Evolutionary conservation across 2,113 vertebrate genomes (phyloP).

Genomic region (Noturus placidus): DNA sequence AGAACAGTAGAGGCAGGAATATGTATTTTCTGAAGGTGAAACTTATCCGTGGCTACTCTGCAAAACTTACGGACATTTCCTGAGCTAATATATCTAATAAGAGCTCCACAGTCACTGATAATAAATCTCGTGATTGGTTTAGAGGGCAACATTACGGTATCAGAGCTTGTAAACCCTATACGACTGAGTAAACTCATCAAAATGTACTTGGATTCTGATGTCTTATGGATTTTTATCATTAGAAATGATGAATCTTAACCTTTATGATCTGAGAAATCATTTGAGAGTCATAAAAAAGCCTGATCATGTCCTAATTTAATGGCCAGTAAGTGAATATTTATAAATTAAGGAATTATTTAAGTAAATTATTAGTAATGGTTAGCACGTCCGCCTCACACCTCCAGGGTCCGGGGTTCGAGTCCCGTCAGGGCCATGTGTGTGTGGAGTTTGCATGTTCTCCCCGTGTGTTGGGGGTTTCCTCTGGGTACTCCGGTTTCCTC

Average conservation of each 20-base stretch:
- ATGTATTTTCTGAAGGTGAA: background rate
- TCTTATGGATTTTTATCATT: background rate
- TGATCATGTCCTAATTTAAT: background rate
- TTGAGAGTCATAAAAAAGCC: background rate
- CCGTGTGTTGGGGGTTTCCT: no score
- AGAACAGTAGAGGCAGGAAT: background rate
- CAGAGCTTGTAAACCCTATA: background rate
- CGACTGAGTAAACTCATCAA: background rate
- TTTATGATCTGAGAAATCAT: background rate
- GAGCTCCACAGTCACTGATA: background rate
- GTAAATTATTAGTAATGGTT: no score
- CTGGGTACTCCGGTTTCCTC: no score
- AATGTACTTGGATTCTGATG: background rate
- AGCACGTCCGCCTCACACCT: no score
- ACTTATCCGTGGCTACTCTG: background rate
- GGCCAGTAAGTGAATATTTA: background rate
- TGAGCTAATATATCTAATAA: background rate
- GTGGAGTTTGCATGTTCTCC: no score
- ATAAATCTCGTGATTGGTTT: background rate
- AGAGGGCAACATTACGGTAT: background rate
- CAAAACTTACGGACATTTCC: background rate
- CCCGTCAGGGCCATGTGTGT: no score
- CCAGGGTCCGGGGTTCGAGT: no score
- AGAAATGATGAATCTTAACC: background rate
- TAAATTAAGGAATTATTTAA: background rate